Percentiles rank a stretch among this genome's conserved stretches.
These are phyloP conservation scores for Phocoena sinus DNA, from an alignment of 2,113 vertebrate species.

Conservation along the genomic window DNA sequence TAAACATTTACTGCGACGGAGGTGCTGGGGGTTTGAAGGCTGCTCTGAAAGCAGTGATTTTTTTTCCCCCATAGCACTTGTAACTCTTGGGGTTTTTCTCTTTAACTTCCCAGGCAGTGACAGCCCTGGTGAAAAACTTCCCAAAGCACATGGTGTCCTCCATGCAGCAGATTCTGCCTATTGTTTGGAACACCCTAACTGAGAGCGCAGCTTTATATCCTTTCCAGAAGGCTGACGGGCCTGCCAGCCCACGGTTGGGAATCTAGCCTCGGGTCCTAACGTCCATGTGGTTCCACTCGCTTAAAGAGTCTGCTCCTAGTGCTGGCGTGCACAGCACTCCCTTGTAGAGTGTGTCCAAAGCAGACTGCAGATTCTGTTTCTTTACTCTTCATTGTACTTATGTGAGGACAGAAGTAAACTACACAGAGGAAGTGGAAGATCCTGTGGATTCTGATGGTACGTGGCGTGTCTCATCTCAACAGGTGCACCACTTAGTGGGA, in stretches of 20 bases:
- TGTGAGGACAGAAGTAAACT: constrained; percentile 98
- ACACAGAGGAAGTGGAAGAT: constrained; percentile 97
- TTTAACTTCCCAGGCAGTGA: constrained; percentile 88
- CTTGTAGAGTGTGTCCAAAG: background rate
- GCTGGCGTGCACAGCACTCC: background rate
- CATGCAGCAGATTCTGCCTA: constrained; percentile 98
- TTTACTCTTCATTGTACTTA: constrained; percentile 89
- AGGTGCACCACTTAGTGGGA: background rate
- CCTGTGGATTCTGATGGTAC: constrained; percentile 97
- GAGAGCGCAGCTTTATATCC: constrained; percentile 99
- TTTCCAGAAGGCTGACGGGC: constrained; percentile 59
- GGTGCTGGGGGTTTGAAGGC: background rate
- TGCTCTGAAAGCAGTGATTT: background rate
- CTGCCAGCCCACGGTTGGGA: background rate
- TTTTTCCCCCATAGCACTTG: background rate
- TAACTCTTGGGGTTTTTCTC: background rate
- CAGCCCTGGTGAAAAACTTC: constrained; percentile 97
- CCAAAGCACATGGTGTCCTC: constrained; percentile 97
- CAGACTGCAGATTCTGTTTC: constrained; percentile 53
- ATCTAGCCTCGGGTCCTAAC: background rate
- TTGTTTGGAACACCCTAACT: constrained; percentile 98
- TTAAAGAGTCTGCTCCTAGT: background rate
- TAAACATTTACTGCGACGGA: constrained; percentile 51
- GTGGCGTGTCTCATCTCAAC: constrained; percentile 44
- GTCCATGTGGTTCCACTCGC: background rate